Percentiles rank a stretch among this genome's conserved stretches.
phyloP scores from a whole-genome alignment of 2,888 invertebrate species.

The Harmothoe impar region DNA sequence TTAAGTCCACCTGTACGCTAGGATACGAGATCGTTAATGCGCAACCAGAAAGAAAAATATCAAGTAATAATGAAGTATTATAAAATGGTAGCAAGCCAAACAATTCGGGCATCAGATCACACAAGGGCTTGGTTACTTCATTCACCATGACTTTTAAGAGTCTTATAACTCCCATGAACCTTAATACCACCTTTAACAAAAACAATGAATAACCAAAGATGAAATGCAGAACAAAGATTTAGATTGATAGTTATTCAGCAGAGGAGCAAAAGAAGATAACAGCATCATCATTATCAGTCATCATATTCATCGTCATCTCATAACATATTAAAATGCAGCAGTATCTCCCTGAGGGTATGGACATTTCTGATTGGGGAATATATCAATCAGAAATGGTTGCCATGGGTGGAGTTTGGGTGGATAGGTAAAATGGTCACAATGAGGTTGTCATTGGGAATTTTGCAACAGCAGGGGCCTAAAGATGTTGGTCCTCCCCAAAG shows the following conservation, averaged over 20 bases:
- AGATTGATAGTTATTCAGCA: constrained; percentile 2
- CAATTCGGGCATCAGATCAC: neutral
- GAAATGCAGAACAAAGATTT: neutral
- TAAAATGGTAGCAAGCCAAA: constrained; percentile 11
- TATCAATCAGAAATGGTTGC: constrained; percentile 7
- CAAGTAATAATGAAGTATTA: neutral
- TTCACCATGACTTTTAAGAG: neutral
- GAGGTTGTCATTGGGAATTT: neutral
- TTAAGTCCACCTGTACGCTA: too few relatives aligned
- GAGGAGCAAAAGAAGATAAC: neutral
- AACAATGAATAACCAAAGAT: neutral
- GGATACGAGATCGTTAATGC: too few relatives aligned
- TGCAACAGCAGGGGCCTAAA: neutral
- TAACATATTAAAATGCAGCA: neutral
- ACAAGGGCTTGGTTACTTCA: neutral
- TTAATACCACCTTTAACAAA: neutral
- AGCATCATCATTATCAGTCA: neutral
- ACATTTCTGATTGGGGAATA: neutral
- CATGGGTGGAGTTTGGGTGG: constrained; percentile 10
- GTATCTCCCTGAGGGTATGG: neutral
- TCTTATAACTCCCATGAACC: neutral
- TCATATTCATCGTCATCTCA: neutral
- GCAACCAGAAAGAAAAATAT: neutral
- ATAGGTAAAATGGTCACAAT: neutral
- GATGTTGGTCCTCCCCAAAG: neutral